Evolutionary conservation across 2,797 vertebrate genomes (phyloP).

Genomic region (Myotis myotis): DNA sequence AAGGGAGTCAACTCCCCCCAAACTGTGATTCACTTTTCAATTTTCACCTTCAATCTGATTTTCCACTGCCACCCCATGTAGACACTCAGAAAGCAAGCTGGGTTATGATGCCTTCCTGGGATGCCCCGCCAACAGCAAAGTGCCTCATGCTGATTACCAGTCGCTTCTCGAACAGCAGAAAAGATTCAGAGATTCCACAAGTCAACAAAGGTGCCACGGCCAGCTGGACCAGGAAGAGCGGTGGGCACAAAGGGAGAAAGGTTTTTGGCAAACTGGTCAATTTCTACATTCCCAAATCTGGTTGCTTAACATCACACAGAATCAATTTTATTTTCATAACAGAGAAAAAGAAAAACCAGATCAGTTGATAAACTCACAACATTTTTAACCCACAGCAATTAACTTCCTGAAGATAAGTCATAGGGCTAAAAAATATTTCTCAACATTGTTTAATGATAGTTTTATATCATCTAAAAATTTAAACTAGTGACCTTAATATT

Average conservation of each 20-base stretch:
- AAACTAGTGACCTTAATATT: neutral
- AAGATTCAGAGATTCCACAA: neutral
- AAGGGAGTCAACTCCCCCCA: neutral
- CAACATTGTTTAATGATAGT: constrained; percentile 10
- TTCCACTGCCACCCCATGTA: neutral
- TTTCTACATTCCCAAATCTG: neutral
- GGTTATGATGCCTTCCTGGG: neutral
- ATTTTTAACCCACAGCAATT: neutral
- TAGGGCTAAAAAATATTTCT: neutral
- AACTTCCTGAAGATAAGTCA: neutral
- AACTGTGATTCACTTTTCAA: neutral
- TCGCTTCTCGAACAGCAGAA: neutral
- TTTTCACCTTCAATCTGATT: neutral
- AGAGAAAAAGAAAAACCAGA: neutral
- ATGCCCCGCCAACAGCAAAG: neutral
- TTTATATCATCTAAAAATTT: neutral
- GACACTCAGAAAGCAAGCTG: neutral
- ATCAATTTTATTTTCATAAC: neutral
- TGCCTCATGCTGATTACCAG: neutral
- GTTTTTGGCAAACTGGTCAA: neutral
- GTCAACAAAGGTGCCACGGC: neutral
- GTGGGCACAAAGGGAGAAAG: neutral
- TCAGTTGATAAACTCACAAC: neutral
- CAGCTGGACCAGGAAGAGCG: neutral
- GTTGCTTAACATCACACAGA: neutral